Percentiles rank a stretch among this genome's conserved stretches.
Evolutionary conservation across 2,888 invertebrate species (phyloP).

Genomic region (Iphiclides podalirius): DNA sequence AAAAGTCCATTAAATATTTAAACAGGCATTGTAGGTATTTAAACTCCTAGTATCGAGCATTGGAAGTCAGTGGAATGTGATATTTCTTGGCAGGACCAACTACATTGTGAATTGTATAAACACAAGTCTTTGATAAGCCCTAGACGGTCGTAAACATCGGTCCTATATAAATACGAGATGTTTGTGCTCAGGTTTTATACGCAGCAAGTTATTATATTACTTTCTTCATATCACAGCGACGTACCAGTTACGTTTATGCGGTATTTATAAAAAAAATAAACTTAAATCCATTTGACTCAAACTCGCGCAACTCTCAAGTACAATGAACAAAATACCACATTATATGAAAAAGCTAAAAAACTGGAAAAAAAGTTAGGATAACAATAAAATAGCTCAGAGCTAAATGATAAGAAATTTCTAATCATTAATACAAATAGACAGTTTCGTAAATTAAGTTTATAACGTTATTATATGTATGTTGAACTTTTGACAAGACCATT

Average conservation of each 20-base stretch:
- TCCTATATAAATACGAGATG: slow-evolving; percentile 23
- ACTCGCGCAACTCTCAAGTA: no score
- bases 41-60: slow-evolving; percentile 3
- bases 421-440: no score
- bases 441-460: no score
- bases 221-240: background rate
- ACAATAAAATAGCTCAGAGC: no score
- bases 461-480: no score
- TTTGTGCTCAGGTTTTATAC: slow-evolving; percentile 18
- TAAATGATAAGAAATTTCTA: no score
- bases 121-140: slow-evolving; percentile 23
- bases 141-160: slow-evolving; percentile 24
- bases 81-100: slow-evolving; percentile 19
- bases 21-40: background rate
- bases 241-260: background rate
- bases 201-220: slow-evolving; percentile 14
- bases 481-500: no score
- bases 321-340: no score
- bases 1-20: no score
- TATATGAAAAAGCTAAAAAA: no score
- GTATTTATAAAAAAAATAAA: background rate
- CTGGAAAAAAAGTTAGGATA: no score
- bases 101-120: slow-evolving; percentile 24
- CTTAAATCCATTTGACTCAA: no score
- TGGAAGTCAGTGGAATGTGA: slow-evolving; percentile 20